A percentile compares a stretch with the other conserved stretches of the same genome.
Evolutionary conservation across 2,113 vertebrate genomes (phyloP).

Genomic region (Casuarius casuarius): DNA sequence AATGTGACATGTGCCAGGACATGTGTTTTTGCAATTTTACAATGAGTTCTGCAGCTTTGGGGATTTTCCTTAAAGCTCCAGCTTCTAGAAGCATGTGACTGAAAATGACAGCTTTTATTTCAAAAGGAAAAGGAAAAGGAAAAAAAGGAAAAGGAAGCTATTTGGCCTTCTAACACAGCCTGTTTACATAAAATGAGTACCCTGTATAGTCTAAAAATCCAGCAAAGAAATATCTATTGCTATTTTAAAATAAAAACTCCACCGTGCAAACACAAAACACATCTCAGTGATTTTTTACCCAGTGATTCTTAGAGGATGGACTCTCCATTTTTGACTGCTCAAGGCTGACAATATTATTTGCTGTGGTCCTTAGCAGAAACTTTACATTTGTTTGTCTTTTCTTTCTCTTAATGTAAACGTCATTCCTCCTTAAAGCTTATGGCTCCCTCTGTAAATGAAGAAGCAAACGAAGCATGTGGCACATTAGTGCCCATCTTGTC

Average conservation of each 20-base stretch:
- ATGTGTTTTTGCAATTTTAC: neutral
- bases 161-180: neutral
- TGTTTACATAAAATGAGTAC: neutral
- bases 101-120: neutral
- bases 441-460: conserved; percentile 56
- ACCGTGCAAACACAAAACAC: neutral
- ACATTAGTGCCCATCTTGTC: conserved; percentile 49
- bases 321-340: neutral
- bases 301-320: neutral
- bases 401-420: conserved; percentile 45
- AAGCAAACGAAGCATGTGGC: conserved; percentile 59
- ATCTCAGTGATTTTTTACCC: neutral
- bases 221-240: neutral
- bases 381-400: conserved; percentile 15
- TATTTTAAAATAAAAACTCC: neutral
- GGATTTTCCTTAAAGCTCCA: neutral
- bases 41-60: neutral
- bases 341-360: conserved; percentile 7
- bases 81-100: neutral
- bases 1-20: neutral
- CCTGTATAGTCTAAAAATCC: neutral
- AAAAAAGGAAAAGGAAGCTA: neutral
- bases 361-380: conserved; percentile 8
- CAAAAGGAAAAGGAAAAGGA: neutral
- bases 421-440: conserved; percentile 52